Percentiles rank a stretch among this genome's conserved stretches.
These are phyloP conservation scores for Cladopsammia gracilis DNA, from an alignment of 64 coral and sea anemone species.

Conservation along the genomic window DNA sequence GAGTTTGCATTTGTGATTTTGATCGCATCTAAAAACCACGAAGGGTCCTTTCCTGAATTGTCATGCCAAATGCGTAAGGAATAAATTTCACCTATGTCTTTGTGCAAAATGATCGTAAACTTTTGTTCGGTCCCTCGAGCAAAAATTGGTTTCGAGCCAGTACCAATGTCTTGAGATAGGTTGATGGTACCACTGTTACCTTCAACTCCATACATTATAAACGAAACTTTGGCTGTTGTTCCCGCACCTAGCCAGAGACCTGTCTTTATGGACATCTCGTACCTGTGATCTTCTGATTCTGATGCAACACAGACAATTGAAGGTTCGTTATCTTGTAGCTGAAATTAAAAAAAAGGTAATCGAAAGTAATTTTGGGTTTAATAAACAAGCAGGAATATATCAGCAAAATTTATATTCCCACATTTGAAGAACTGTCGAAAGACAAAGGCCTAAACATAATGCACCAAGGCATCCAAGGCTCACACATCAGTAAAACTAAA, in stretches of 20 bases:
- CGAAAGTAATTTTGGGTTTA: no score
- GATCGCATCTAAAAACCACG: constrained; percentile 52
- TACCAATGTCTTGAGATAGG: not conserved
- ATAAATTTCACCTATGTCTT: constrained; percentile 34
- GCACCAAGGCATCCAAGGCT: no score
- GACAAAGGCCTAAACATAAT: no score
- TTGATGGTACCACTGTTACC: constrained; percentile 33
- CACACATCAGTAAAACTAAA: no score
- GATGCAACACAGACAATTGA: not conserved
- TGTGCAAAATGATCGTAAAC: constrained; percentile 21
- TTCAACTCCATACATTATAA: constrained; percentile 24
- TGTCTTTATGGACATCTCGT: not conserved
- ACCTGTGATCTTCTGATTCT: not conserved
- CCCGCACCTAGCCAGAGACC: not conserved
- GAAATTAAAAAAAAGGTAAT: not conserved
- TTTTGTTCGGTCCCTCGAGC: constrained; percentile 22
- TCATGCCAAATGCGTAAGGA: constrained; percentile 48
- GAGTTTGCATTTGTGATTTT: constrained; percentile 3
- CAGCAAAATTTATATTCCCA: no score
- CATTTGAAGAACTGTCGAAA: no score
- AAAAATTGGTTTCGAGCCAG: not conserved
- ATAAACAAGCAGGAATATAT: no score
- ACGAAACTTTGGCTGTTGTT: not conserved
- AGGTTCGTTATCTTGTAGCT: not conserved
- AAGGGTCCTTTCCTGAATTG: constrained; percentile 62